These are phyloP conservation scores for Hanleya hanleyi DNA, from an alignment of 2,888 invertebrate genomes.

Conservation along the genomic window DNA sequence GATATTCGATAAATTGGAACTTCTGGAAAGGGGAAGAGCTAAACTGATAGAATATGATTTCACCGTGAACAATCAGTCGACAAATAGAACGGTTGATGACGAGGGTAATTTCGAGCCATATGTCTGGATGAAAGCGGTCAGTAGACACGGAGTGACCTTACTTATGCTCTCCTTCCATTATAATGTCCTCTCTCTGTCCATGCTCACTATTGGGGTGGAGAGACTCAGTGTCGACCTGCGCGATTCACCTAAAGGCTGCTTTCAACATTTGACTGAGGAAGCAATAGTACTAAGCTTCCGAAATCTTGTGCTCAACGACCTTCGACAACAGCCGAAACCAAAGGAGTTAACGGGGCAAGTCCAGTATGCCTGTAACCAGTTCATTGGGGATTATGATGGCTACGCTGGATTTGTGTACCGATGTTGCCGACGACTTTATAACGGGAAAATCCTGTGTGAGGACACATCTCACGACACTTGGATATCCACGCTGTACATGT, in stretches of 20 bases:
- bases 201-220: slow-evolving; percentile 6
- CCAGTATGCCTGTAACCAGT: background rate
- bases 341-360: background rate
- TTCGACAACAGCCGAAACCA: background rate
- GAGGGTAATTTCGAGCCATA: background rate
- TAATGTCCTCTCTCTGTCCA: slow-evolving; percentile 4
- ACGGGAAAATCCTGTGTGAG: background rate
- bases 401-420: background rate
- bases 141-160: background rate
- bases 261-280: background rate
- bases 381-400: background rate
- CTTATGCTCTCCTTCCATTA: slow-evolving; percentile 5
- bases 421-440: background rate
- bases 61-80: background rate
- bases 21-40: background rate
- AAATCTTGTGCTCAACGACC: background rate
- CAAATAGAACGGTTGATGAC: background rate
- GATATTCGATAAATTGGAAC: background rate
- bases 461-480: background rate
- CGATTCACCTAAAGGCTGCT: background rate
- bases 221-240: background rate
- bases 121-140: slow-evolving; percentile 2
- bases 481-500: background rate
- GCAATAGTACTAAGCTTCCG: background rate
- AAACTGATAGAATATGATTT: slow-evolving; percentile 4